Base-by-base conservation (phyloP, 2,888 invertebrate genomes). In the Clostera curtula region DNA sequence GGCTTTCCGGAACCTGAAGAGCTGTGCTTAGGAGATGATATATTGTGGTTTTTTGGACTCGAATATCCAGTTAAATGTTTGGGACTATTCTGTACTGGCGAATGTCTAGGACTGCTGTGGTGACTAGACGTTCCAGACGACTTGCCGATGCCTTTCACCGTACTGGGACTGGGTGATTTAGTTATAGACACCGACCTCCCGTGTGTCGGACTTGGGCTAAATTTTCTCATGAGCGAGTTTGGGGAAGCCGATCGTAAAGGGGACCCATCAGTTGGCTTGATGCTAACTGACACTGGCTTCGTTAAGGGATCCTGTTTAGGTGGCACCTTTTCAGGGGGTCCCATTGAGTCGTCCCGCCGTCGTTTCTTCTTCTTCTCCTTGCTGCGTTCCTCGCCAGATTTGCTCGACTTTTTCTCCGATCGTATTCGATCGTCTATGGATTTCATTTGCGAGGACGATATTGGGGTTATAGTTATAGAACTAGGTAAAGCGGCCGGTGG, bases 381-480 rank as follows among this genome's bases (percentile, higher is more conserved):
- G 49, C 72, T 75, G 14, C 82, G 62, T 33, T 83, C 85, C 29
- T 85, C 84, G 24, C 72, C 66, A 1, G 80, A 82, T 27, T 66
- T 68, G 43, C 68, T 77, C 6, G 82, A 75, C 39, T 82, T 83
- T 52, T 79, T 80, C 16, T 85, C 84, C 8, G 82, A 79, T 37
- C 80, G 58, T 32, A 69, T 67, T 13, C 82, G 69, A 20, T 84
- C 82, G 27, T 85, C 85, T 31, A 82, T 56, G 2, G 75, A 68
- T 47, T 84, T 80, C 31, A 80, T 66, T 60, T 88, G 88, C 4
- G 86, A 76, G 2, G 85, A 79, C 1, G 89, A 85, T 19, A 95
- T 93, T 2, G 95, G 93, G 0, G 95, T 95, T 29, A 95, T 95
- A 0, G 95, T 95, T 31, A 95, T 93, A 1, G 94, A 93, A 54